Evolutionary conservation across 2,888 invertebrate species (phyloP).

Genomic region (Zhuqinia jingwanae): DNA sequence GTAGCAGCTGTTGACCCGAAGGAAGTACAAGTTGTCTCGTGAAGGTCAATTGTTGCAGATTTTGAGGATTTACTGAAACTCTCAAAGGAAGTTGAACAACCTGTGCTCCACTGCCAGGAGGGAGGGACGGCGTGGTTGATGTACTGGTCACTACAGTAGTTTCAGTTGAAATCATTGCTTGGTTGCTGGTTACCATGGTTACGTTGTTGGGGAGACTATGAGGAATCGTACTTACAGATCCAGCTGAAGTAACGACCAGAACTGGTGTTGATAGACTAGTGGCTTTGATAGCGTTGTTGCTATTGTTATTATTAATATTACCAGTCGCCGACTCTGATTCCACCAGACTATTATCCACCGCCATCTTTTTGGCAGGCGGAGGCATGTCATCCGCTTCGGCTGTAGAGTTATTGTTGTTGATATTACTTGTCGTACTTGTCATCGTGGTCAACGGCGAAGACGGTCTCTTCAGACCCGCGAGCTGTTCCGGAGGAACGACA

Average conservation of each 20-base stretch:
- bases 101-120: constrained; percentile 67
- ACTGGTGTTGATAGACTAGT: constrained; percentile 40
- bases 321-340: not conserved
- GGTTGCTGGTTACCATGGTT: constrained; percentile 12
- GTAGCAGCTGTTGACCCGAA: constrained; percentile 78
- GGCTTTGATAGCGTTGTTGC: not conserved
- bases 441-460: constrained; percentile 47
- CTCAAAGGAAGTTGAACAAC: constrained; percentile 70
- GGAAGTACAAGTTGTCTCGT: constrained; percentile 78
- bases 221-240: constrained; percentile 23
- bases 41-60: constrained; percentile 77
- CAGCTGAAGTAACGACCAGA: constrained; percentile 44
- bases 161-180: constrained; percentile 15
- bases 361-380: constrained; percentile 72
- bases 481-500: constrained; percentile 79
- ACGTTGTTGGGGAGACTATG: constrained; percentile 24
- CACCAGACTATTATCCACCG: constrained; percentile 58
- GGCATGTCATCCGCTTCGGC: constrained; percentile 53
- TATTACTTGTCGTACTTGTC: not conserved
- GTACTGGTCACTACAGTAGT: constrained; percentile 44
- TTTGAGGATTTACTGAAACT: constrained; percentile 74
- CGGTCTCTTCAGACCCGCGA: constrained; percentile 76
- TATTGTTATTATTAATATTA: not conserved
- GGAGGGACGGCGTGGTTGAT: constrained; percentile 38
- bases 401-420: constrained; percentile 41